Evolutionary conservation across 2,113 vertebrate species (phyloP).

Genomic region (Macquaria ambigua): DNA sequence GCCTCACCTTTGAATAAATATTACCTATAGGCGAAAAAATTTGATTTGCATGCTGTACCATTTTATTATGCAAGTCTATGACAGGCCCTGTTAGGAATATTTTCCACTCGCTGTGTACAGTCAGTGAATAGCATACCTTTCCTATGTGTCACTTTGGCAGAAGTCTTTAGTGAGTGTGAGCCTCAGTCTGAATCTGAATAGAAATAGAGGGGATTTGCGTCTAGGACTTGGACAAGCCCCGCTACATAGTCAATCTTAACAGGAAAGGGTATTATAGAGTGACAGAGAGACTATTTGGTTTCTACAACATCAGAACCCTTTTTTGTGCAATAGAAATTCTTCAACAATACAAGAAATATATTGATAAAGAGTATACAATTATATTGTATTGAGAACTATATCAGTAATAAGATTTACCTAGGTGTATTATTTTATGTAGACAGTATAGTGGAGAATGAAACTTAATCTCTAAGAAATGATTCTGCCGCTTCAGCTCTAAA

Average conservation of each 20-base stretch:
- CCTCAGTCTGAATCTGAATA: constrained; percentile 20
- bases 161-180: not conserved
- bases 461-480: not conserved
- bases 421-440: not conserved
- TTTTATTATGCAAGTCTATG: not conserved
- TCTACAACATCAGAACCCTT: not conserved
- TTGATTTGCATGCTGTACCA: not conserved
- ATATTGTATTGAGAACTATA: not conserved
- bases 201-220: constrained; percentile 18
- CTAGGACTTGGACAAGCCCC: not conserved
- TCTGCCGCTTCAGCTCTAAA: not conserved
- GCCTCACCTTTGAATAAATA: not conserved
- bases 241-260: not conserved
- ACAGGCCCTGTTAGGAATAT: not conserved
- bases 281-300: not conserved
- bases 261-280: not conserved
- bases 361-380: not conserved
- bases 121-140: constrained; percentile 5
- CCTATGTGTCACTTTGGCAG: not conserved
- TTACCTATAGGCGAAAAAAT: not conserved
- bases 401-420: not conserved
- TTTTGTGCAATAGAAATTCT: not conserved
- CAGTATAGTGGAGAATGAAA: not conserved
- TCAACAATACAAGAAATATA: not conserved
- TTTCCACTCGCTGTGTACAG: not conserved